Evolutionary conservation across 2,113 vertebrate species (phyloP).

Genomic region (Fregetta grallaria): DNA sequence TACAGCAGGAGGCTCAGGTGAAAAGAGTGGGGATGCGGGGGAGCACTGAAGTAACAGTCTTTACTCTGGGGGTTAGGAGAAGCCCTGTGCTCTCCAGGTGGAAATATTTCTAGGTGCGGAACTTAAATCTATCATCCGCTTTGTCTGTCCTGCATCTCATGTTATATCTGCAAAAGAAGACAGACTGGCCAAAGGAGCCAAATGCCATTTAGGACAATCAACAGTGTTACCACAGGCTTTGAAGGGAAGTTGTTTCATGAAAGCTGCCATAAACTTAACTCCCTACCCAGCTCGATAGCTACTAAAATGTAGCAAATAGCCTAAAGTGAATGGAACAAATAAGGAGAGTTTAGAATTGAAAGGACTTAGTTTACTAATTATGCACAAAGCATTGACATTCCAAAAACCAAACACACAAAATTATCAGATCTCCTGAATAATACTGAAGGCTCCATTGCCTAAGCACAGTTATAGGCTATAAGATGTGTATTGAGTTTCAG

Average conservation of each 20-base stretch:
- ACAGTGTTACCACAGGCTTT: background rate
- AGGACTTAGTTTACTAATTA: background rate
- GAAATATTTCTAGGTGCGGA: background rate
- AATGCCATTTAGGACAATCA: background rate
- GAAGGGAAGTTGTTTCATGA: background rate
- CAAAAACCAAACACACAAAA: conserved; percentile 2
- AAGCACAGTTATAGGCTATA: background rate
- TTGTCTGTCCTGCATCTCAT: background rate
- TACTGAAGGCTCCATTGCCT: background rate
- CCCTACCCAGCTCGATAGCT: background rate
- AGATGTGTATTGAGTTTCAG: background rate
- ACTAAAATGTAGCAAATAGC: background rate
- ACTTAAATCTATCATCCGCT: background rate
- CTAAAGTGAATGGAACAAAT: background rate
- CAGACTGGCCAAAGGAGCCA: background rate
- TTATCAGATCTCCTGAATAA: background rate
- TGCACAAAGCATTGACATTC: background rate
- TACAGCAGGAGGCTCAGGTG: background rate
- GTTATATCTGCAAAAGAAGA: background rate
- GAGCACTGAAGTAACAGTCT: background rate
- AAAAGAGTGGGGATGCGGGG: background rate
- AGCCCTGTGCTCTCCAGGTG: background rate
- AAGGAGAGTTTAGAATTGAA: background rate
- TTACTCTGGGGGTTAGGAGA: background rate
- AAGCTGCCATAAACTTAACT: background rate